Conservation (phyloP, 2,113 vertebrate species). For the Takifugu bimaculatus region DNA sequence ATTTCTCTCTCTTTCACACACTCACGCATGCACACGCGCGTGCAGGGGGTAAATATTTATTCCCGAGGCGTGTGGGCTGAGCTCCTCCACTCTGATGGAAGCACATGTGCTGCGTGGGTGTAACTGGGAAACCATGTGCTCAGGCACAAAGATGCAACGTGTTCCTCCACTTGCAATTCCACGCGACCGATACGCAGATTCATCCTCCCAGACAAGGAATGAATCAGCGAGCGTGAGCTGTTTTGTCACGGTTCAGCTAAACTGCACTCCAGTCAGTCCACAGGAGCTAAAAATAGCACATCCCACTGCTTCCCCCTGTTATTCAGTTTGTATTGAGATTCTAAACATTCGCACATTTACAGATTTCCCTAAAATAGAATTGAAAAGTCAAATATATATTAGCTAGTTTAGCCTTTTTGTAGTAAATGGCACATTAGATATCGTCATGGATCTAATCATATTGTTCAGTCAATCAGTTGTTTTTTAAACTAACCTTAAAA, state of each 20-base stretch:
- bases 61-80: constrained; percentile 45
- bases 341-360: too few species aligned
- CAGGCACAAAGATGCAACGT: constrained; percentile 53
- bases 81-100: constrained; percentile 23
- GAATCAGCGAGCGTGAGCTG: constrained; percentile 24
- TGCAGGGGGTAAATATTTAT: constrained; percentile 42
- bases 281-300: constrained; percentile 52
- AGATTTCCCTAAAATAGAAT: background rate
- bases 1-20: background rate
- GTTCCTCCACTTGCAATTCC: constrained; percentile 23
- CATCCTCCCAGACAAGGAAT: constrained; percentile 14
- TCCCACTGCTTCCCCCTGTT: constrained; percentile 19
- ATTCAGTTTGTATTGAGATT: too few species aligned
- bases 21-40: background rate
- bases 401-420: background rate
- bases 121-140: constrained; percentile 55
- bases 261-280: constrained; percentile 30
- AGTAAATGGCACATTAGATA: background rate
- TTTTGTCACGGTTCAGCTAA: constrained; percentile 48
- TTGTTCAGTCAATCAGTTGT: too few species aligned
- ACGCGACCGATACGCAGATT: background rate
- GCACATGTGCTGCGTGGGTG: constrained; percentile 63
- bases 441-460: too few species aligned
- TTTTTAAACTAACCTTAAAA: too few species aligned
- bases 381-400: background rate